Percentiles rank a stretch among this genome's conserved stretches.
Conservation (phyloP, 2,797 vertebrate genomes). For the Sebastes ruberrimus region DNA sequence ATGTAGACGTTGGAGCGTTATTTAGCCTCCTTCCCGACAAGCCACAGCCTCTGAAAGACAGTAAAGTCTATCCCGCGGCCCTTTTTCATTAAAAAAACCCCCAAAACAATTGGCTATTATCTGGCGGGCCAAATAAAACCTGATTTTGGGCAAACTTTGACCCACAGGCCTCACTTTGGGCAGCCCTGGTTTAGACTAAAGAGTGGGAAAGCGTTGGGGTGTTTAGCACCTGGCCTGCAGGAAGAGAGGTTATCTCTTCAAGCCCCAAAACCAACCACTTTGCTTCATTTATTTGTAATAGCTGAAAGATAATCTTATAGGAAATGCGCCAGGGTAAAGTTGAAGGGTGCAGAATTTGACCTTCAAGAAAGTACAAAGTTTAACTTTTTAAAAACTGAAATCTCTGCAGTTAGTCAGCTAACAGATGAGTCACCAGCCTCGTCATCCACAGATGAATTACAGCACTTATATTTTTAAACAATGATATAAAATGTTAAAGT, state of each 20-base stretch:
- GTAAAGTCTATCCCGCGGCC: too few species aligned
- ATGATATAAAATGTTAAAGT: not conserved
- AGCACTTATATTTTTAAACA: not conserved
- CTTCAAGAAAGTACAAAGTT: not conserved
- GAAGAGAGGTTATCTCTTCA: not conserved
- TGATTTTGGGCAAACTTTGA: too few species aligned
- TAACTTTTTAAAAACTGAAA: not conserved
- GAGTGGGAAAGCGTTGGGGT: not conserved
- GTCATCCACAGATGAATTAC: not conserved
- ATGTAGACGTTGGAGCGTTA: too few species aligned
- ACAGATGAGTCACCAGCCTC: not conserved
- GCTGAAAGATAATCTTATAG: not conserved
- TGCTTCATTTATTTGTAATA: not conserved
- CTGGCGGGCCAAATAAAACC: too few species aligned
- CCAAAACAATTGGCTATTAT: too few species aligned
- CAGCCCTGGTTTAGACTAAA: not conserved
- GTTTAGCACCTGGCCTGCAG: not conserved
- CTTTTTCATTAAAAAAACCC: too few species aligned
- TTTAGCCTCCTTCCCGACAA: too few species aligned
- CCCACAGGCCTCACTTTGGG: too few species aligned
- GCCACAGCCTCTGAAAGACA: too few species aligned
- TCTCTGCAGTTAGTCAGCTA: not conserved
- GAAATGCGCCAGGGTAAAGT: not conserved
- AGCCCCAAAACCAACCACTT: too few species aligned
- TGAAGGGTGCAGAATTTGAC: not conserved